Conservation (phyloP, 2,797 vertebrate species). For the Scomberomorus guttatus region DNA sequence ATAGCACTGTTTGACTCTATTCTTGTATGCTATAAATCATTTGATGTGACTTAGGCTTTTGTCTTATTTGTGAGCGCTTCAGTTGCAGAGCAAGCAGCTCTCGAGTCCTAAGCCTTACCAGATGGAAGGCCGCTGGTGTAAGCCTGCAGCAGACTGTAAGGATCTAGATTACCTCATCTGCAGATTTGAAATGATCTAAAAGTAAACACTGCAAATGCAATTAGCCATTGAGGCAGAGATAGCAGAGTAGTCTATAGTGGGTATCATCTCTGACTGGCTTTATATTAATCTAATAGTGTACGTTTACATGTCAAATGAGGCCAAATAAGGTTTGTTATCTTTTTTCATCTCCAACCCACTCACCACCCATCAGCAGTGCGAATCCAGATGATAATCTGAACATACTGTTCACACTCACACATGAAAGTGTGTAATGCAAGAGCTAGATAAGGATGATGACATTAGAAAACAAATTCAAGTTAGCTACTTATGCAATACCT, state of each 20-base stretch:
- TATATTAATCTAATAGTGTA: neutral
- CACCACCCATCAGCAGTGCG: neutral
- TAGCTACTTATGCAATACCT: neutral
- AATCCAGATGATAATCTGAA: neutral
- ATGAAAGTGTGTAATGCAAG: conserved; percentile 34
- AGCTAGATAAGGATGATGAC: conserved; percentile 2
- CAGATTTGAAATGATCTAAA: conserved; percentile 58
- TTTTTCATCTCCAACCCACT: neutral
- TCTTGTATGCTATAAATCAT: conserved; percentile 5
- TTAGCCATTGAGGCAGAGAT: neutral
- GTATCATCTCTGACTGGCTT: neutral
- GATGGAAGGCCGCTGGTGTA: conserved; percentile 49
- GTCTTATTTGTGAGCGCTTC: conserved; percentile 15
- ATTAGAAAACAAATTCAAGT: neutral
- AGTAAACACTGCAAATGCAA: conserved; percentile 42
- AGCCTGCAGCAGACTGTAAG: conserved; percentile 57
- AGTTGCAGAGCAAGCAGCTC: conserved; percentile 6
- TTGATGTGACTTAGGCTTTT: conserved; percentile 16
- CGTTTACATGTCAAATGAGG: neutral
- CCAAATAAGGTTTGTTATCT: neutral
- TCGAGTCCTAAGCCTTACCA: conserved; percentile 43
- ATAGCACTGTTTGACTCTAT: neutral
- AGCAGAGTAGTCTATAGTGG: neutral
- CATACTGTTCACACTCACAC: neutral
- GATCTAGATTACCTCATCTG: conserved; percentile 45